Base-by-base conservation (phyloP, 1,140 invertebrate species). In the Chlorops oryzae region DNA sequence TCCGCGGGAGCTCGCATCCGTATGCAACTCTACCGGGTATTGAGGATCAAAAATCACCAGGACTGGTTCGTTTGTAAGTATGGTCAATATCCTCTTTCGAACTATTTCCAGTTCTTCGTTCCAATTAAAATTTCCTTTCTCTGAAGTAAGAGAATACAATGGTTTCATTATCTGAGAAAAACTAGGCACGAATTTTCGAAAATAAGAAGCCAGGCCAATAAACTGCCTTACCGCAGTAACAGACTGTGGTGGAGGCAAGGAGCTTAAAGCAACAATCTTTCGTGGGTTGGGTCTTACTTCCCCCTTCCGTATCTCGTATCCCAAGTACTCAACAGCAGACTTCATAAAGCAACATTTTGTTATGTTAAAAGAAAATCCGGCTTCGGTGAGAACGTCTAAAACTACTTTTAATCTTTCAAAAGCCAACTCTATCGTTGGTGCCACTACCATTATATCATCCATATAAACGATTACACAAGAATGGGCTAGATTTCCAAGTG, bases 161-260 rank as follows among this genome's bases (percentile, higher is more conserved):
- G 41, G 50, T n/a, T 44, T 45, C 34, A 51, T 39, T 45, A 37
- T 3, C 23, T 22, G 27, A 39, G 23, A 39, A 15, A 51, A 51
- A 39, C 22, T n/a, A 21, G 27, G 10, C 4, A 51, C 35, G 25
- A 45, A 45, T 20, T 55, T 38, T 23, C 57, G 54, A 22, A 61
- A 47, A n/a, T 56, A 54, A 6, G 51, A 51, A 15, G 47, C 47
- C 28, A 44, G 54, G 2, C 44, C 18, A 13, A 42, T 23, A 23
- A 54, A 56, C 15, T 52, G 40, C 27, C 42, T 53, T 28, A 58
- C n/a, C n/a, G n/a, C n/a, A n/a, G n/a, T n/a, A n/a, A n/a, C n/a
- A n/a, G n/a, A n/a, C n/a, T n/a, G n/a, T n/a, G n/a, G n/a, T n/a
- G n/a, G n/a, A n/a, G n/a, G n/a, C n/a, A n/a, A n/a, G n/a, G n/a